Conservation (phyloP, 2,797 vertebrate genomes). For the Craterocephalus amniculus region DNA sequence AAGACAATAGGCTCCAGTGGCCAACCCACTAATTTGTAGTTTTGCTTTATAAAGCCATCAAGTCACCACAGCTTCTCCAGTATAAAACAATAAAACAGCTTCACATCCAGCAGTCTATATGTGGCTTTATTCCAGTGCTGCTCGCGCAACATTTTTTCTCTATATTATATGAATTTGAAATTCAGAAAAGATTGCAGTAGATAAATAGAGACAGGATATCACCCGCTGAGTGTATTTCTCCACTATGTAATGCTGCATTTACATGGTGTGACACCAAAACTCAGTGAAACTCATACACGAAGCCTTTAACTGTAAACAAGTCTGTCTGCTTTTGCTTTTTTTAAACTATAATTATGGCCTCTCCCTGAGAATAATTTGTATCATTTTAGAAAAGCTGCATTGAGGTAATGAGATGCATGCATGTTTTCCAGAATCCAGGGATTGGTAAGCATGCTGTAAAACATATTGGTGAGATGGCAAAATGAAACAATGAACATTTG, state of each 20-base stretch:
- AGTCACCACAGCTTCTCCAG: conserved; percentile 51
- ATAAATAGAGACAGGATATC: neutral
- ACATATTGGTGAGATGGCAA: neutral
- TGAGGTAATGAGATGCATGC: conserved; percentile 9
- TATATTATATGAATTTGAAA: neutral
- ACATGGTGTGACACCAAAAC: conserved; percentile 16
- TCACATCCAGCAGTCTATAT: conserved; percentile 26
- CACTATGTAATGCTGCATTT: conserved; percentile 6
- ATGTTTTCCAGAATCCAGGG: conserved; percentile 22
- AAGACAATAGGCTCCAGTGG: conserved; percentile 64
- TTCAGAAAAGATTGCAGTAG: neutral
- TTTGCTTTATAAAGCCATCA: conserved; percentile 55
- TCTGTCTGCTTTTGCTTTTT: conserved; percentile 36
- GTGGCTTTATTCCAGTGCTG: neutral
- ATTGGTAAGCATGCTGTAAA: neutral
- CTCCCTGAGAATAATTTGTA: conserved; percentile 25
- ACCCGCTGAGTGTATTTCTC: neutral
- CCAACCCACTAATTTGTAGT: conserved; percentile 64
- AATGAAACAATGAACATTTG: conserved; percentile 35
- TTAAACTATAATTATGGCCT: conserved; percentile 40
- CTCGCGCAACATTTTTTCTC: conserved; percentile 2
- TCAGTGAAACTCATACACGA: conserved; percentile 6
- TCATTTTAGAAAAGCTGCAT: conserved; percentile 41
- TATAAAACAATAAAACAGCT: conserved; percentile 40
- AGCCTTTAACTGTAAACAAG: conserved; percentile 31